Evolutionary conservation across 2,113 vertebrate species (phyloP).

Genomic region (Ageneiosus marmoratus): DNA sequence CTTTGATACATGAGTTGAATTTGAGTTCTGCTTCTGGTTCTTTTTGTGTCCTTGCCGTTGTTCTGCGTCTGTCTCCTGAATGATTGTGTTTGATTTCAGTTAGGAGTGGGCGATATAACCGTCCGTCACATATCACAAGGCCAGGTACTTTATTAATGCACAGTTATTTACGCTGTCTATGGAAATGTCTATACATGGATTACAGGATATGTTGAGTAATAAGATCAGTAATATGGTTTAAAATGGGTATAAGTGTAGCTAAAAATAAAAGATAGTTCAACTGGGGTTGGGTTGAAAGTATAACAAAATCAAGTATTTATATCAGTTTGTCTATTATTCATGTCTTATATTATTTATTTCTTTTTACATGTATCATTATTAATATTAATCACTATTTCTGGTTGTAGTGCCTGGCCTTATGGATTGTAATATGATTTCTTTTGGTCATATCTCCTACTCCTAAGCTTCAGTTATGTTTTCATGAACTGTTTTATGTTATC

Average conservation of each 20-base stretch:
- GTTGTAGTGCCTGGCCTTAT: not conserved
- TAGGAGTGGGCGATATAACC: not conserved
- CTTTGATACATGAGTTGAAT: not conserved
- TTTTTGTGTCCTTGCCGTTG: not conserved
- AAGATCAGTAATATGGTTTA: not conserved
- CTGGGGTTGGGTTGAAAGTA: not conserved
- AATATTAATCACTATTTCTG: not conserved
- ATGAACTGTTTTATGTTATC: conserved; percentile 60
- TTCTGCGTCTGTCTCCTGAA: not conserved
- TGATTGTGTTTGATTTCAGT: not conserved
- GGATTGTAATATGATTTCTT: not conserved
- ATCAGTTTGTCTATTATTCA: not conserved
- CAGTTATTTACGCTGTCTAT: not conserved
- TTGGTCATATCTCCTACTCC: not conserved
- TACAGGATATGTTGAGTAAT: not conserved
- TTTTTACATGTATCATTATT: not conserved
- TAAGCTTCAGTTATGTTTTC: conserved; percentile 26
- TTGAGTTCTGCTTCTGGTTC: not conserved
- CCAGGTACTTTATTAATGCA: not conserved
- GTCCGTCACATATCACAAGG: not conserved
- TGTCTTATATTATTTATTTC: not conserved
- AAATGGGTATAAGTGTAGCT: no score
- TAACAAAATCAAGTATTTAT: not conserved
- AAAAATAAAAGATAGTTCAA: not conserved
- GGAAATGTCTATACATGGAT: not conserved